Conservation (phyloP, 2,888 invertebrate species). For the Xanthia icteritia region DNA sequence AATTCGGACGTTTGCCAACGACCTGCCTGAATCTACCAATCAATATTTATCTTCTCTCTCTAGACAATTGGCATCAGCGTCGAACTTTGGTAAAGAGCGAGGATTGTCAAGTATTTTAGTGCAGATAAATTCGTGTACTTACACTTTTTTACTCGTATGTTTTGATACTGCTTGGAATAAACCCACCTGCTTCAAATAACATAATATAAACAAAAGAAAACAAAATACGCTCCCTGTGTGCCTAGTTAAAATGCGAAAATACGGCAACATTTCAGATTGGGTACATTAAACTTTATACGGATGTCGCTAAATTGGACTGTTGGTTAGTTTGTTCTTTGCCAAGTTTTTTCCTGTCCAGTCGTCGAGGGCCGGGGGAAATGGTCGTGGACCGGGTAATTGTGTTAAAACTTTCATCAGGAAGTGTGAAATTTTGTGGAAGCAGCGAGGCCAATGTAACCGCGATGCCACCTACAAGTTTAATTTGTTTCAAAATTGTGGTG, state of each 20-base stretch:
- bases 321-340: constrained; percentile 89
- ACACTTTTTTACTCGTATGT: constrained; percentile 3
- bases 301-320: constrained; percentile 88
- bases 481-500: constrained; percentile 81
- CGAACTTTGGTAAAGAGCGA: constrained; percentile 30
- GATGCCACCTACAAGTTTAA: constrained; percentile 83
- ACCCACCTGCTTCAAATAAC: constrained; percentile 48
- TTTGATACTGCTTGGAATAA: constrained; percentile 36
- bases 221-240: constrained; percentile 66
- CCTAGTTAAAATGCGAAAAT: constrained; percentile 83
- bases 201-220: constrained; percentile 51
- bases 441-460: constrained; percentile 79
- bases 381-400: constrained; percentile 88
- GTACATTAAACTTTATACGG: constrained; percentile 89
- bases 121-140: constrained; percentile 10
- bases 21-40: constrained; percentile 71
- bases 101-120: constrained; percentile 29
- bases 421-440: constrained; percentile 87
- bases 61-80: constrained; percentile 58
- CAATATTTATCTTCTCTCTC: constrained; percentile 80
- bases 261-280: constrained; percentile 86
- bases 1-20: constrained; percentile 80
- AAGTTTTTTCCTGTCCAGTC: constrained; percentile 88
- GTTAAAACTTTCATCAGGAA: constrained; percentile 90
- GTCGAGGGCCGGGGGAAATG: constrained; percentile 84